Conservation (phyloP, 2,113 vertebrate genomes). For the Sceloporus tristichus region DNA sequence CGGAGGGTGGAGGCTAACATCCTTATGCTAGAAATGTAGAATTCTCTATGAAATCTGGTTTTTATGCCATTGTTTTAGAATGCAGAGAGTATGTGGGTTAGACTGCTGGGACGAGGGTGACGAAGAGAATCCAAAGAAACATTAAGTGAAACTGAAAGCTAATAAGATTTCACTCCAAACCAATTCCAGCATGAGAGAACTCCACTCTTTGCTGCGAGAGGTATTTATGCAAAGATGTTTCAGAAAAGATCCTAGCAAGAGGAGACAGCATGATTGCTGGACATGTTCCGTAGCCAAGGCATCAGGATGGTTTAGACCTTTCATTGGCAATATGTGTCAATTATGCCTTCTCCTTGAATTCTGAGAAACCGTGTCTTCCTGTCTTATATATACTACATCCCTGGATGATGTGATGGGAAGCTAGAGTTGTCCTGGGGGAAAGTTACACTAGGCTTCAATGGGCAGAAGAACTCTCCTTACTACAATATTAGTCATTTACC, state of each 20-base stretch:
- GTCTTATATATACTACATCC: background rate
- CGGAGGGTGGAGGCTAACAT: background rate
- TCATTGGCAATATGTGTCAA: constrained; percentile 12
- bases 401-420: background rate
- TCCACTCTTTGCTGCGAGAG: constrained; percentile 11
- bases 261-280: constrained; percentile 6
- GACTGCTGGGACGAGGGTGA: background rate
- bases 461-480: background rate
- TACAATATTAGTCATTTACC: constrained; percentile 1
- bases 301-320: constrained; percentile 18
- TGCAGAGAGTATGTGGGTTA: background rate
- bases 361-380: background rate
- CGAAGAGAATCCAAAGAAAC: background rate
- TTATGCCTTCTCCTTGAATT: constrained; percentile 11
- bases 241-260: constrained; percentile 7
- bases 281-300: constrained; percentile 2
- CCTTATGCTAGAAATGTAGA: background rate
- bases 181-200: constrained; percentile 3
- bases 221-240: constrained; percentile 18
- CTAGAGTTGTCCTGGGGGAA: background rate
- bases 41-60: background rate
- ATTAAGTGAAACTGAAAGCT: constrained; percentile 15
- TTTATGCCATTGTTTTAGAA: background rate
- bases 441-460: background rate
- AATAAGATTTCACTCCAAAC: constrained; percentile 7